phyloP scores from a whole-genome alignment of 1,140 invertebrate species.

The Chrysoperla carnea region DNA sequence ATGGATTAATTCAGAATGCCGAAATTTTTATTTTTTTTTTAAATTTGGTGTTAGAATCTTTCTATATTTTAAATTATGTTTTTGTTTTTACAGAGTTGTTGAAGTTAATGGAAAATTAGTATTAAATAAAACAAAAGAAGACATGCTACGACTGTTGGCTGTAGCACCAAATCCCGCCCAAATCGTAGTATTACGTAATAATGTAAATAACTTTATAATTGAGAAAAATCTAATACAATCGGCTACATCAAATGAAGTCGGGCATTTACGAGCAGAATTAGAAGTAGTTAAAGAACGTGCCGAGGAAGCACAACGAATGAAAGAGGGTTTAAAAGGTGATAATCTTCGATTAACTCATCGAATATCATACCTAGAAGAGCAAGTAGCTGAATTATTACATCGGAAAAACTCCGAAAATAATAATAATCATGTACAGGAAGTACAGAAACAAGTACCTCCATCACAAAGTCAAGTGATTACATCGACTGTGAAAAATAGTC shows the following conservation, averaged over 20 bases:
- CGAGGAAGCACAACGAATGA: slow-evolving; percentile 38
- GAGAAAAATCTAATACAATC: slow-evolving; percentile 14
- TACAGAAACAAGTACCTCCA: slow-evolving; percentile 21
- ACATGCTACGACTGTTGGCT: slow-evolving; percentile 42
- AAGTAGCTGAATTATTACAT: slow-evolving; percentile 49
- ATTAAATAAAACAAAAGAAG: slow-evolving; percentile 45
- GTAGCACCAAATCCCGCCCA: slow-evolving; percentile 33
- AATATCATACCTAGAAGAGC: slow-evolving; percentile 77
- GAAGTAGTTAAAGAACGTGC: slow-evolving; percentile 32
- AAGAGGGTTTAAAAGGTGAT: slow-evolving; percentile 48
- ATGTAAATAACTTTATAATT: slow-evolving; percentile 15
- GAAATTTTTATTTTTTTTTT: too few species aligned
- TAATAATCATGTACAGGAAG: slow-evolving; percentile 5
- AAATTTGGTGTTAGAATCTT: too few species aligned
- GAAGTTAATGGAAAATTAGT: slow-evolving; percentile 70
- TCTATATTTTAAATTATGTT: slow-evolving; percentile 5
- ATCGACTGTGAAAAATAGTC: slow-evolving; percentile 19
- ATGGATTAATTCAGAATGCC: too few species aligned
- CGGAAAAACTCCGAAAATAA: slow-evolving; percentile 14
- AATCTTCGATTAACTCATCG: slow-evolving; percentile 70
- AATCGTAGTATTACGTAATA: slow-evolving; percentile 24
- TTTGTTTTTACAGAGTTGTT: slow-evolving; percentile 38
- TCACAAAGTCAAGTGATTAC: slow-evolving; percentile 13
- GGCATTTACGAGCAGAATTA: slow-evolving; percentile 30
- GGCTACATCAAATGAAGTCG: slow-evolving; percentile 14